These are phyloP conservation scores for Lasioglossum morio DNA, from an alignment of 2,888 invertebrate species.

Conservation along the genomic window DNA sequence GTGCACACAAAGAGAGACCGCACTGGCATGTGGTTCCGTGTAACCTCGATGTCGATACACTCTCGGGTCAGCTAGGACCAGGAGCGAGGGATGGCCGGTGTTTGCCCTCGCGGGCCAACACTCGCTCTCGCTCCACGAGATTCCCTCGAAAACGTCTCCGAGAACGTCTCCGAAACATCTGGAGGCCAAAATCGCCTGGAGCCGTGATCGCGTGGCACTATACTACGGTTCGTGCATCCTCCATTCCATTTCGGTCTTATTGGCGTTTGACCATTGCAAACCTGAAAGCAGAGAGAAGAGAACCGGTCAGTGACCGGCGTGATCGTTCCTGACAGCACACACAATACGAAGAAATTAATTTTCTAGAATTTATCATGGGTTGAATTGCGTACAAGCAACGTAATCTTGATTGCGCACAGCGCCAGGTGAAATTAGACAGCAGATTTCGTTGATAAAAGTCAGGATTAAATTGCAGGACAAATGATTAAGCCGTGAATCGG, in stretches of 20 bases:
- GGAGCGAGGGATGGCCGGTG: constrained; percentile 39
- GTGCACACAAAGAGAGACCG: constrained; percentile 71
- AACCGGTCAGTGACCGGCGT: too few relatives aligned
- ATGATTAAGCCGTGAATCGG: neutral
- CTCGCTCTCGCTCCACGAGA: neutral
- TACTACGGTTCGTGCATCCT: neutral
- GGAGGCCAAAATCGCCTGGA: neutral
- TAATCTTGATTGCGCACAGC: neutral
- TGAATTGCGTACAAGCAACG: too few relatives aligned
- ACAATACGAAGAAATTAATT: too few relatives aligned
- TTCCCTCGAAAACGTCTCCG: neutral
- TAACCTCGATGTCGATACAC: constrained; percentile 68
- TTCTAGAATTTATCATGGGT: too few relatives aligned
- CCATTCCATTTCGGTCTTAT: neutral
- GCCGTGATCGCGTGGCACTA: neutral
- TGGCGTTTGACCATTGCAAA: neutral
- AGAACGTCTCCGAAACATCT: neutral
- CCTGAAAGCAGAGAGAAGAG: neutral
- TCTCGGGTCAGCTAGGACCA: constrained; percentile 61
- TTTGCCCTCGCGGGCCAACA: constrained; percentile 34
- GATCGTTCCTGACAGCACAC: neutral
- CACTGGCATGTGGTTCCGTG: constrained; percentile 68
- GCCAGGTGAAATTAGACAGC: neutral
- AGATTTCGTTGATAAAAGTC: neutral
- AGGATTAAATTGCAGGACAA: neutral